phyloP scores from a whole-genome alignment of 2,797 vertebrate genomes.

The Lepus townsendii region DNA sequence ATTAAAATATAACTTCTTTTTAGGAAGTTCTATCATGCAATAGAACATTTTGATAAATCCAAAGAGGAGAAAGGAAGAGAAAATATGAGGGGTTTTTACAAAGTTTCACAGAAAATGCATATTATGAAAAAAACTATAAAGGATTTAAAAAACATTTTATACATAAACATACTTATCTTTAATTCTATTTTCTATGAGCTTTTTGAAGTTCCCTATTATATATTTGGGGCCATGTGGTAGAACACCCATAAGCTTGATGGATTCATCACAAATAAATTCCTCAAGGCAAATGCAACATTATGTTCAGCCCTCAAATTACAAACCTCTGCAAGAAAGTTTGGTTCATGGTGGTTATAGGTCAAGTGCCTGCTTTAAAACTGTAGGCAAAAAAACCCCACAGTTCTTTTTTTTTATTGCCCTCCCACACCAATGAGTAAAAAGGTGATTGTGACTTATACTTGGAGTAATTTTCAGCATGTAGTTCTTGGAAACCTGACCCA shows the following conservation, averaged over 20 bases:
- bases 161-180: too few relatives aligned
- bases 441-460: conserved; percentile 14
- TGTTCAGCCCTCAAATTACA: not conserved
- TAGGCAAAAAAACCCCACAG: not conserved
- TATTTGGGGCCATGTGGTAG: not conserved
- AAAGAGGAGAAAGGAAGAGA: conserved; percentile 19
- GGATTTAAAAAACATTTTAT: too few relatives aligned
- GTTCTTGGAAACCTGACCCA: conserved; percentile 13
- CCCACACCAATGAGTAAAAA: not conserved
- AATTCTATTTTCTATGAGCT: too few relatives aligned
- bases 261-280: conserved; percentile 15
- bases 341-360: not conserved
- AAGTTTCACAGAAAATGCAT: too few relatives aligned
- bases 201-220: not conserved
- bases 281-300: not conserved
- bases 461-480: not conserved
- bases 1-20: not conserved
- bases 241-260: not conserved
- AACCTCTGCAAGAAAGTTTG: not conserved
- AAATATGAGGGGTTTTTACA: not conserved
- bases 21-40: not conserved
- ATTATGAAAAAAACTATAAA: too few relatives aligned
- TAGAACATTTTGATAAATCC: conserved; percentile 27
- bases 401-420: not conserved
- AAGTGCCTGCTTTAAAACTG: not conserved